These are phyloP conservation scores for Pseudomyrmex concolor DNA, from an alignment of 1,140 invertebrate species.

Conservation along the genomic window DNA sequence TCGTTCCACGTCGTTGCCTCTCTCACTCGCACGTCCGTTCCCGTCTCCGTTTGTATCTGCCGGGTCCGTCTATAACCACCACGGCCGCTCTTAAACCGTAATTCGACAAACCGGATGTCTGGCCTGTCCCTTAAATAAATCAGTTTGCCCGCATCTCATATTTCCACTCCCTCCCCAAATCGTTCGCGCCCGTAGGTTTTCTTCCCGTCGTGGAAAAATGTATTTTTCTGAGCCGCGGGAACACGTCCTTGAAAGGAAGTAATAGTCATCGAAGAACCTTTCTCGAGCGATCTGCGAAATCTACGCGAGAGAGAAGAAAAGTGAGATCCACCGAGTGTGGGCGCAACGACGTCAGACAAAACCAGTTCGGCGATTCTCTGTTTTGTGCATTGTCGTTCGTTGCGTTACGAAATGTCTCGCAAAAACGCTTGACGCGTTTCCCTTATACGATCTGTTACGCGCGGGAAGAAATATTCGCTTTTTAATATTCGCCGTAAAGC, in stretches of 20 bases:
- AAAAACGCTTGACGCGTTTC: neutral
- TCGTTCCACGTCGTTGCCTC: slow-evolving; percentile 70
- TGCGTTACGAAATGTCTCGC: slow-evolving; percentile 17
- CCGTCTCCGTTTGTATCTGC: slow-evolving; percentile 64
- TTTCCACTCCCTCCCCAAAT: slow-evolving; percentile 73
- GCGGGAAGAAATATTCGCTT: slow-evolving; percentile 10
- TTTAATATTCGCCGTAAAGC: slow-evolving; percentile 26
- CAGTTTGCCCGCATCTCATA: slow-evolving; percentile 84
- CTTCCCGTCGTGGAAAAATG: slow-evolving; percentile 49
- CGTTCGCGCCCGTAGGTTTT: slow-evolving; percentile 52
- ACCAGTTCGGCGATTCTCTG: neutral
- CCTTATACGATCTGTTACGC: neutral
- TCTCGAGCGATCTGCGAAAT: slow-evolving; percentile 34
- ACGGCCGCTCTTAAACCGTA: slow-evolving; percentile 75
- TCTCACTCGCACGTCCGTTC: slow-evolving; percentile 59
- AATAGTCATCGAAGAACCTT: slow-evolving; percentile 47
- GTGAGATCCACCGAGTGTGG: neutral
- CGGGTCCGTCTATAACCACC: slow-evolving; percentile 67
- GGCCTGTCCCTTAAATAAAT: slow-evolving; percentile 83
- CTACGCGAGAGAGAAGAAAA: neutral
- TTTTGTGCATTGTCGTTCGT: neutral
- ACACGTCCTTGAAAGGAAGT: slow-evolving; percentile 44
- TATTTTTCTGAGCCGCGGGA: slow-evolving; percentile 15
- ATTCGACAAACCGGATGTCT: slow-evolving; percentile 84
- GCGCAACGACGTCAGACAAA: neutral